These are phyloP conservation scores for Anolis sagrei DNA, from an alignment of 2,113 vertebrate species.

Conservation along the genomic window DNA sequence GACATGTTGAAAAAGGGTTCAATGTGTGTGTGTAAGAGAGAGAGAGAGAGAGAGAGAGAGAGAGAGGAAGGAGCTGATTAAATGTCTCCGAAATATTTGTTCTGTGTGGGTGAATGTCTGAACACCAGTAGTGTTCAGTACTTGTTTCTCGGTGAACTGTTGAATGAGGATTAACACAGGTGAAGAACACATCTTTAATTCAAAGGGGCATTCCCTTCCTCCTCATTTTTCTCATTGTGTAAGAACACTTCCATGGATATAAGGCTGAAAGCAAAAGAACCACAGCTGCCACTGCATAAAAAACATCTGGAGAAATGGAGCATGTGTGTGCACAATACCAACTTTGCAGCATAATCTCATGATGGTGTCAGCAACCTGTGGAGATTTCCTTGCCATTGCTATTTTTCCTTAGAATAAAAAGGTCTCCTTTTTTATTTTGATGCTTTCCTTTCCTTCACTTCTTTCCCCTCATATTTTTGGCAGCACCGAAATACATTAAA, in stretches of 20 bases:
- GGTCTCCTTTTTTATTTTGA: constrained; percentile 26
- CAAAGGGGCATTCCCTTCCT: not conserved
- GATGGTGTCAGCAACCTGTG: constrained; percentile 47
- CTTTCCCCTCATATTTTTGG: not conserved
- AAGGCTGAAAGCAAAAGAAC: constrained; percentile 33
- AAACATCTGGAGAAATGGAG: constrained; percentile 38
- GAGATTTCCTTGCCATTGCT: constrained; percentile 21
- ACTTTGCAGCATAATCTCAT: constrained; percentile 44
- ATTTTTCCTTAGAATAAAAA: not conserved
- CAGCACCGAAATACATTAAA: constrained; percentile 13
- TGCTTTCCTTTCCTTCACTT: constrained; percentile 23
- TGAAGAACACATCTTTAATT: constrained; percentile 55
- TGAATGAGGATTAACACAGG: constrained; percentile 39
- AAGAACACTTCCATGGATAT: constrained; percentile 35
- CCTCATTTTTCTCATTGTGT: constrained; percentile 29
- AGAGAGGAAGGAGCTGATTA: constrained; percentile 15
- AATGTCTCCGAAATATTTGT: constrained; percentile 31
- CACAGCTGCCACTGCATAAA: constrained; percentile 38
- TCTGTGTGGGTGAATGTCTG: constrained; percentile 43
- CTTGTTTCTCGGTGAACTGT: constrained; percentile 42
- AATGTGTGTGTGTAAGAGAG: not conserved
- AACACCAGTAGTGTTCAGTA: constrained; percentile 55
- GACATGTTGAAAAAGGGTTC: constrained; percentile 55
- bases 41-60: no score
- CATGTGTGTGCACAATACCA: not conserved